Percentiles rank a stretch among this genome's conserved stretches.
phyloP scores from a whole-genome alignment of 2,888 invertebrate species.

The Troilus luridus region DNA sequence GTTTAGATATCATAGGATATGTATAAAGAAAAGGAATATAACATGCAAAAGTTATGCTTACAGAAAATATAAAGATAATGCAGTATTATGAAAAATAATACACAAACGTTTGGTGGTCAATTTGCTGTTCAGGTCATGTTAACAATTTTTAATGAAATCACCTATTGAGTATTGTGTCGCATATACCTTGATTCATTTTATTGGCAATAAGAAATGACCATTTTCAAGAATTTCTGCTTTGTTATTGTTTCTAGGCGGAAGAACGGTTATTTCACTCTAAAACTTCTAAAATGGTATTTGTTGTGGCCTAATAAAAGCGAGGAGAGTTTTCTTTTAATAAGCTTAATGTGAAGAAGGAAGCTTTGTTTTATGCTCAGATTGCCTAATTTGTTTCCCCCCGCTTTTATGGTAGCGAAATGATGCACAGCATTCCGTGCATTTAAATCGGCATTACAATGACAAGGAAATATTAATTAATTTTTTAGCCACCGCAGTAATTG shows the following conservation, averaged over 20 bases:
- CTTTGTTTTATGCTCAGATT: neutral
- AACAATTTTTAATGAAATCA: neutral
- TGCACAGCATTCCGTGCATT: neutral
- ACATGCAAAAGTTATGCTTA: too few species aligned
- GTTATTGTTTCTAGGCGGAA: neutral
- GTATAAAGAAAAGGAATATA: too few species aligned
- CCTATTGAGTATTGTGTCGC: neutral
- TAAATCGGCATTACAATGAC: neutral
- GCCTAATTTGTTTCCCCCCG: neutral
- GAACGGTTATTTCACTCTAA: neutral
- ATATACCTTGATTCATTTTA: too few species aligned
- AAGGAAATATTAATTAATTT: neutral
- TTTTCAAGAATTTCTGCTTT: neutral
- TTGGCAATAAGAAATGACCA: neutral
- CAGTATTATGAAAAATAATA: too few species aligned
- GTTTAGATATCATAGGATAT: too few species aligned
- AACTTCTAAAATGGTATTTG: constrained; percentile 3
- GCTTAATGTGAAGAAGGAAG: neutral
- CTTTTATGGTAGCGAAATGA: neutral
- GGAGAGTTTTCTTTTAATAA: neutral
- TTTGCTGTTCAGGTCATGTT: too few species aligned
- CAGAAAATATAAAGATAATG: too few species aligned
- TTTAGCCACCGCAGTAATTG: neutral
- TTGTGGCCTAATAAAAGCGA: neutral
- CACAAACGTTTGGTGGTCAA: too few species aligned